These are phyloP conservation scores for Squalus acanthias DNA, from an alignment of 2,797 vertebrate species.

Conservation along the genomic window DNA sequence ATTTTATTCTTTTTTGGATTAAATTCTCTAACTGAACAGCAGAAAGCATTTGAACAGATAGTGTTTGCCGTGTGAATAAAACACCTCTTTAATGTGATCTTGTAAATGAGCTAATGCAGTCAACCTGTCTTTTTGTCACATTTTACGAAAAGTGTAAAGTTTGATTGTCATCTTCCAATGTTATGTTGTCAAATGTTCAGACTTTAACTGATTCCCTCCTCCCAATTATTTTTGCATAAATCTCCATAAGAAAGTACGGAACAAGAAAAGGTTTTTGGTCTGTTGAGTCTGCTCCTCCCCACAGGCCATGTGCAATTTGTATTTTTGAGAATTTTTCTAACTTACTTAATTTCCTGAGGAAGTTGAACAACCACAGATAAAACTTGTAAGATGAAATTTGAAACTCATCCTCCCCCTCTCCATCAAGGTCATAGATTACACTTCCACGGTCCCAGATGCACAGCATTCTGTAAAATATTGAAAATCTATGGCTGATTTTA, in stretches of 20 bases:
- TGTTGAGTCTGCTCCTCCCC: neutral
- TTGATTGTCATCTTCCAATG: neutral
- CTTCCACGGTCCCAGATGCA: too few species aligned
- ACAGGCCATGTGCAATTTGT: neutral
- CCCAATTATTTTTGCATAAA: neutral
- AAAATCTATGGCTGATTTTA: too few species aligned
- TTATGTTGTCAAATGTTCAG: neutral
- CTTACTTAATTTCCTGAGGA: neutral
- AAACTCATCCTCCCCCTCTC: too few species aligned
- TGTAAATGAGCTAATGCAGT: neutral
- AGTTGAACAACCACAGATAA: neutral
- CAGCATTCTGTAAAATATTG: too few species aligned
- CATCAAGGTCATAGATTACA: too few species aligned
- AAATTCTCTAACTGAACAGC: neutral
- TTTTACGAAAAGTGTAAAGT: neutral
- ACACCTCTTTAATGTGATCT: neutral
- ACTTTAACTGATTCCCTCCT: neutral
- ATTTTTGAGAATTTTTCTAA: neutral
- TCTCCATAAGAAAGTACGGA: neutral
- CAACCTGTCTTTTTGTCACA: neutral
- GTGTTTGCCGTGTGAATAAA: neutral
- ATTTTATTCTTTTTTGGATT: neutral
- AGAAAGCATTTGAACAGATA: neutral
- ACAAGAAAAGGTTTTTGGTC: neutral
- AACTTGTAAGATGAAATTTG: too few species aligned